Conservation (phyloP, 2,888 invertebrate genomes). For the Hypsopygia costalis region DNA sequence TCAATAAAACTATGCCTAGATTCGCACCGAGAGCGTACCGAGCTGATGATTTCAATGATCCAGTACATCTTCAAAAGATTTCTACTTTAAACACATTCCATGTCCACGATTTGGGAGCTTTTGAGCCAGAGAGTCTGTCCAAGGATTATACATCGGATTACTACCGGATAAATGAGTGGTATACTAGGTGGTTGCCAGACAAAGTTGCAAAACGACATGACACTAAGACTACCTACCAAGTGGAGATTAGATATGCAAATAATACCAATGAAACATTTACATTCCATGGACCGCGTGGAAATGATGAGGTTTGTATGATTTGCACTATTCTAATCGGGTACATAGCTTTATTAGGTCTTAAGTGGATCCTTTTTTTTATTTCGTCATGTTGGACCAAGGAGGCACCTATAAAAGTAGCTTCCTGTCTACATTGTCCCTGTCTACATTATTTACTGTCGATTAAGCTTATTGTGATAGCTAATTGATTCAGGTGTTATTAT, state of each 20-base stretch:
- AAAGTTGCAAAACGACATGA: slow-evolving; percentile 90
- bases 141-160: slow-evolving; percentile 94
- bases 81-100: slow-evolving; percentile 96
- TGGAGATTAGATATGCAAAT: slow-evolving; percentile 96
- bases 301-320: slow-evolving; percentile 84
- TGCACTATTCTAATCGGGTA: no score
- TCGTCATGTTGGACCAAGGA: no score
- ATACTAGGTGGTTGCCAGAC: slow-evolving; percentile 94
- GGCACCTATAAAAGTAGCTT: no score
- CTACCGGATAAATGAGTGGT: slow-evolving; percentile 97
- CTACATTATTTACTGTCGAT: no score
- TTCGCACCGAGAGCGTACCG: slow-evolving; percentile 97
- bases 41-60: slow-evolving; percentile 96
- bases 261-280: slow-evolving; percentile 97
- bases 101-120: slow-evolving; percentile 92
- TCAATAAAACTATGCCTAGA: slow-evolving; percentile 96
- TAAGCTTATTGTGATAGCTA: no score
- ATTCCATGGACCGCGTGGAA: slow-evolving; percentile 96
- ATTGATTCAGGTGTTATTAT: no score
- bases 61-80: slow-evolving; percentile 94
- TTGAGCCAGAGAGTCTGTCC: slow-evolving; percentile 88
- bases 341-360: no score
- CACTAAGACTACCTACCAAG: slow-evolving; percentile 95
- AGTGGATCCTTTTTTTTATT: no score
- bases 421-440: no score